A percentile compares a stretch with the other conserved stretches of the same genome.
phyloP scores from a whole-genome alignment of 2,797 vertebrate genomes.

The Hapalemur alaotrensis region DNA sequence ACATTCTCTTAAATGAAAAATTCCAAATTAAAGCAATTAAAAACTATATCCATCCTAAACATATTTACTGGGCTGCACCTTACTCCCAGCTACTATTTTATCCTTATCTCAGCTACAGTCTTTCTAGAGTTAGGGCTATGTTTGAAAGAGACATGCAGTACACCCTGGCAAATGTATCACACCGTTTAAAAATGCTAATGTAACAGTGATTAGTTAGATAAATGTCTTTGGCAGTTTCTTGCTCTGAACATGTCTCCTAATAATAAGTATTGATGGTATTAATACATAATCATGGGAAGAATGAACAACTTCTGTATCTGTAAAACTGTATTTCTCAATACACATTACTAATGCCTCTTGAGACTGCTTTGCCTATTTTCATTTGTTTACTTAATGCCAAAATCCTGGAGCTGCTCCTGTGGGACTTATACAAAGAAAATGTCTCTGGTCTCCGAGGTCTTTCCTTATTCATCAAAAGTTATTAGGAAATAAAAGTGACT shows the following conservation, averaged over 20 bases:
- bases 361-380: slow-evolving; percentile 2
- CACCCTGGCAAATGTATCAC: background rate
- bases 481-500: background rate
- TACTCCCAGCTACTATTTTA: background rate
- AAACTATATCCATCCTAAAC: background rate
- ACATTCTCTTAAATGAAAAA: background rate
- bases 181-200: slow-evolving; percentile 3
- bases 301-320: background rate
- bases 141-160: background rate
- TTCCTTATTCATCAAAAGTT: slow-evolving; percentile 36
- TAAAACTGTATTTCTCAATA: background rate
- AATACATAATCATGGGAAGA: background rate
- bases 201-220: background rate
- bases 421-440: background rate
- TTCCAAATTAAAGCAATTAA: background rate
- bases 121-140: background rate
- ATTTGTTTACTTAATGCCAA: slow-evolving; percentile 39
- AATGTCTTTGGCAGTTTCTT: background rate
- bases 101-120: background rate
- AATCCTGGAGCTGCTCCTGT: background rate
- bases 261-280: background rate
- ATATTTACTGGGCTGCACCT: background rate
- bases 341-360: background rate
- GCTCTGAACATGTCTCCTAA: background rate
- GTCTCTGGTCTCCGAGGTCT: background rate